Evolutionary conservation across 2,888 invertebrate species (phyloP).

Genomic region (Sphaerophoria taeniata): DNA sequence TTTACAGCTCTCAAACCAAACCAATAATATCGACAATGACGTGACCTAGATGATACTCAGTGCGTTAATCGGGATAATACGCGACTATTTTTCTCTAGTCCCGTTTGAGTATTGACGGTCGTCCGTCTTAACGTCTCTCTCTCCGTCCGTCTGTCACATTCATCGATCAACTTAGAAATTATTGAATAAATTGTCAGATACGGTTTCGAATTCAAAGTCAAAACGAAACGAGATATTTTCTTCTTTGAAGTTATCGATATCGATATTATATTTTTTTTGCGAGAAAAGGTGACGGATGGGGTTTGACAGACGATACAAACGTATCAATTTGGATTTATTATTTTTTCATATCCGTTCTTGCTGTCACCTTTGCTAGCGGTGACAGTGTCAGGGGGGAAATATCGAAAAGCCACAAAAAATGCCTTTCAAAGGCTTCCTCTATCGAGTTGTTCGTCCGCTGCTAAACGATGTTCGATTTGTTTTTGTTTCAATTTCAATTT

Average conservation of each 20-base stretch:
- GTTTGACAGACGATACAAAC: slow-evolving; percentile 7
- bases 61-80: slow-evolving; percentile 70
- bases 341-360: slow-evolving; percentile 19
- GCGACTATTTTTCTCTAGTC: slow-evolving; percentile 21
- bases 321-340: slow-evolving; percentile 27
- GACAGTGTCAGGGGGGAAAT: slow-evolving; percentile 29
- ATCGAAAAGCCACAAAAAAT: slow-evolving; percentile 43
- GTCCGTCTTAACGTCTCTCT: background rate
- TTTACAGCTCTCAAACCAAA: slow-evolving; percentile 19
- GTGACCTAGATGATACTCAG: slow-evolving; percentile 67
- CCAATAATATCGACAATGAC: slow-evolving; percentile 55
- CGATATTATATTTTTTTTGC: background rate
- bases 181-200: slow-evolving; percentile 55
- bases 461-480: slow-evolving; percentile 29
- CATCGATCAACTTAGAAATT: slow-evolving; percentile 57
- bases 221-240: slow-evolving; percentile 37
- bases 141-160: slow-evolving; percentile 35
- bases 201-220: background rate
- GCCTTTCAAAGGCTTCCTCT: slow-evolving; percentile 44
- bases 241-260: slow-evolving; percentile 23
- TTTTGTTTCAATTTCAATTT: slow-evolving; percentile 29
- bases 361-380: slow-evolving; percentile 8
- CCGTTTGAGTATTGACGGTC: slow-evolving; percentile 15
- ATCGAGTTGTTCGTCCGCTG: background rate
- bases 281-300: background rate